phyloP scores from a whole-genome alignment of 2,797 vertebrate species.

The Lutjanus campechanus region DNA sequence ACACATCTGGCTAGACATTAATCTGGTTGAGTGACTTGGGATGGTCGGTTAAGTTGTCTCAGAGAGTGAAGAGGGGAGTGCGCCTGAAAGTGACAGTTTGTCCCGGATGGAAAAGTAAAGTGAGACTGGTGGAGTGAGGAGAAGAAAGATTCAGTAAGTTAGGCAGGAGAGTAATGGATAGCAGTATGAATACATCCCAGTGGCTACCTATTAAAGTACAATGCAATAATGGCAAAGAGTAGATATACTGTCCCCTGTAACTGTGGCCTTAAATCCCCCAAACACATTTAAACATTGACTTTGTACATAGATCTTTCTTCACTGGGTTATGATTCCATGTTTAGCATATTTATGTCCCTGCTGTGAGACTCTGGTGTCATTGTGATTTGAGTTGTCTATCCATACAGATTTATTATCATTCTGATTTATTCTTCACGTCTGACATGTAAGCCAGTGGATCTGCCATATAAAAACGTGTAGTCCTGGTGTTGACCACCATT shows the following conservation, averaged over 20 bases:
- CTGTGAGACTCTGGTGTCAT: slow-evolving; percentile 67
- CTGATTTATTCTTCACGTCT: slow-evolving; percentile 46
- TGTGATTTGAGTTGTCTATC: slow-evolving; percentile 66
- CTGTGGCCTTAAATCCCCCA: slow-evolving; percentile 82
- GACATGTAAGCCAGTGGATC: slow-evolving; percentile 58
- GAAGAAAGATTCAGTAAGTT: slow-evolving; percentile 67
- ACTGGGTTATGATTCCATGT: slow-evolving; percentile 70
- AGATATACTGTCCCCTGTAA: slow-evolving; percentile 73
- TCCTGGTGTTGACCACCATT: slow-evolving; percentile 76
- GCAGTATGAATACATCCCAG: slow-evolving; percentile 53
- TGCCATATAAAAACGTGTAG: slow-evolving; percentile 30
- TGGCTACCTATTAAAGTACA: slow-evolving; percentile 57
- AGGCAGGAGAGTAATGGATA: slow-evolving; percentile 36
- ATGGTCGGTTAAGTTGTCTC: slow-evolving; percentile 44
- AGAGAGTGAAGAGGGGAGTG: slow-evolving; percentile 27
- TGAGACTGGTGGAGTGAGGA: slow-evolving; percentile 24
- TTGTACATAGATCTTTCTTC: slow-evolving; percentile 78
- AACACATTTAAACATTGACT: slow-evolving; percentile 66
- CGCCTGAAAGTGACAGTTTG: slow-evolving; percentile 45
- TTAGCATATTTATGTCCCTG: slow-evolving; percentile 73
- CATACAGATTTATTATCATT: slow-evolving; percentile 58
- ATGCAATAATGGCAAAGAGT: slow-evolving; percentile 78
- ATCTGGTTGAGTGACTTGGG: slow-evolving; percentile 41
- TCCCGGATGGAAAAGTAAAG: slow-evolving; percentile 24
- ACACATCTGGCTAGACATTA: slow-evolving; percentile 38